Percentiles rank a stretch among this genome's conserved stretches.
Evolutionary conservation across 1,140 invertebrate genomes (phyloP).

Genomic region (Nasonia vitripennis): DNA sequence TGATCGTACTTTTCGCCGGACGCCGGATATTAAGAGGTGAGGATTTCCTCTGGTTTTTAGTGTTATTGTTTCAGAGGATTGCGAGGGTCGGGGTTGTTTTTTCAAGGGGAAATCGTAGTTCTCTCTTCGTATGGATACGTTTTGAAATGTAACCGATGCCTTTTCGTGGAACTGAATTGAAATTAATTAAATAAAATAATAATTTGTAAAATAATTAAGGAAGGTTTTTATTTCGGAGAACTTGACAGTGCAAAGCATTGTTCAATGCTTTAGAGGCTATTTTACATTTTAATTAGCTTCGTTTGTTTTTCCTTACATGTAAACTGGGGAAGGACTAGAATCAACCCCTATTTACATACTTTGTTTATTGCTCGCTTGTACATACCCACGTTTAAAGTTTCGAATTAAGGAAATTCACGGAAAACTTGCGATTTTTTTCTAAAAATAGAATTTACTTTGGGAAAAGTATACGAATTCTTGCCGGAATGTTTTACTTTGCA

Average conservation of each 20-base stretch:
- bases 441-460: background rate
- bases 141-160: no score
- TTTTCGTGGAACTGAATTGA: background rate
- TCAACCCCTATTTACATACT: background rate
- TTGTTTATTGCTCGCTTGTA: background rate
- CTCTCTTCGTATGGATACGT: no score
- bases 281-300: background rate
- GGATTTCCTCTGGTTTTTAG: background rate
- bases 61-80: background rate
- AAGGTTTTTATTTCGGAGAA: background rate
- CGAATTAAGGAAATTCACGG: background rate
- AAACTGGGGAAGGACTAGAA: background rate
- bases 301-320: background rate
- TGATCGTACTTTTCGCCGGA: conserved; percentile 11
- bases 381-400: background rate
- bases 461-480: background rate
- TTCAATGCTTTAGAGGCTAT: background rate
- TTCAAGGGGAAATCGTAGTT: no score
- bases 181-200: background rate
- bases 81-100: background rate
- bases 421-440: background rate
- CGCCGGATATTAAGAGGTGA: conserved; percentile 45
- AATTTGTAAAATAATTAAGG: background rate
- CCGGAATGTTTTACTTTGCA: background rate
- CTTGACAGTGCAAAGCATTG: background rate